A percentile compares a stretch with the other conserved stretches of the same genome.
Conservation (phyloP, 2,113 vertebrate species). For the Chionomys nivalis region DNA sequence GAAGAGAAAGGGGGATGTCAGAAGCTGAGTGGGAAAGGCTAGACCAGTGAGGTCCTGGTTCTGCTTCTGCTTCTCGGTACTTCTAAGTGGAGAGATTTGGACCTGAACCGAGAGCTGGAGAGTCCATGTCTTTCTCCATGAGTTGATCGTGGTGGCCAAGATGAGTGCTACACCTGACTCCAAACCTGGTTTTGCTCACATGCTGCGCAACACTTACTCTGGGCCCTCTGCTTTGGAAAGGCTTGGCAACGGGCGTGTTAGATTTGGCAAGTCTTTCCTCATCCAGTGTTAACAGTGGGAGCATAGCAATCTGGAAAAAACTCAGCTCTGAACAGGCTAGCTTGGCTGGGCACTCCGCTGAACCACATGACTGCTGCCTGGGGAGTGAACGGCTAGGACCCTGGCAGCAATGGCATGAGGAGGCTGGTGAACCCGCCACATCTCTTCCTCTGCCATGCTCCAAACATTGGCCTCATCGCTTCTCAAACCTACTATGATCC, state of each 20-base stretch:
- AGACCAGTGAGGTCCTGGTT: neutral
- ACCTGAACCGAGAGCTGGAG: neutral
- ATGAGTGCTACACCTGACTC: neutral
- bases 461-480: neutral
- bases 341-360: neutral
- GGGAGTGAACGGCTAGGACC: neutral
- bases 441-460: neutral
- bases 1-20: neutral
- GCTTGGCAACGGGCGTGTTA: neutral
- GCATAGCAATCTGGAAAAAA: neutral
- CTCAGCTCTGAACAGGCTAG: neutral
- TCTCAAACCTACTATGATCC: neutral
- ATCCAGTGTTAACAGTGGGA: neutral
- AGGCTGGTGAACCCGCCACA: neutral
- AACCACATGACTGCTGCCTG: neutral
- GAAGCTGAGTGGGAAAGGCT: neutral
- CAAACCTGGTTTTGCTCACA: neutral
- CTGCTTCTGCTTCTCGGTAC: neutral
- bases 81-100: neutral
- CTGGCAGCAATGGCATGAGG: neutral
- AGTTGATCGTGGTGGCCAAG: neutral
- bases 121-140: neutral
- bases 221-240: neutral
- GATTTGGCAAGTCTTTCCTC: neutral
- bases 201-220: neutral